A percentile compares a stretch with the other conserved stretches of the same genome.
phyloP scores from a whole-genome alignment of 2,797 vertebrate species.

The Sparus aurata region DNA sequence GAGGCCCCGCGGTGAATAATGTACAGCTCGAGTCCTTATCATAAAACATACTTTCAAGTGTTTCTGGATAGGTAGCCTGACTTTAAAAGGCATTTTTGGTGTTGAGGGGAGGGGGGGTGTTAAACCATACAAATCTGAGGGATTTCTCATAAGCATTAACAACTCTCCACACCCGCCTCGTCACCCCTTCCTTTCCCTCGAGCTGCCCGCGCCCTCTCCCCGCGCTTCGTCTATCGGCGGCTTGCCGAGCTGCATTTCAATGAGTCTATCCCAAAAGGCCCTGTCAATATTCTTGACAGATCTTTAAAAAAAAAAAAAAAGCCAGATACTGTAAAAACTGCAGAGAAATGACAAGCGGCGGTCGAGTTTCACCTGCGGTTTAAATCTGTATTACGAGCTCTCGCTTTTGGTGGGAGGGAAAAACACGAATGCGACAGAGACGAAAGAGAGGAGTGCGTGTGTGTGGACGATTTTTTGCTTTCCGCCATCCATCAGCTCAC shows the following conservation, averaged over 20 bases:
- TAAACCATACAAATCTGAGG: conserved; percentile 52
- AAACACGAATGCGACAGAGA: neutral
- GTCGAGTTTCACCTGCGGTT: conserved; percentile 44
- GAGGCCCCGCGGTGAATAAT: conserved; percentile 13
- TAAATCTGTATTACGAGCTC: conserved; percentile 39
- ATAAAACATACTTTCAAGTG: conserved; percentile 18
- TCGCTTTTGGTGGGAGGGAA: neutral
- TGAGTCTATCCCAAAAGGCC: conserved; percentile 68
- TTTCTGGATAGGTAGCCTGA: conserved; percentile 4
- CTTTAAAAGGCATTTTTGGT: conserved; percentile 18
- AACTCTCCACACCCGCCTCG: conserved; percentile 26
- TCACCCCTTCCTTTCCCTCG: conserved; percentile 22
- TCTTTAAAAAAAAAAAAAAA: conserved; percentile 46
- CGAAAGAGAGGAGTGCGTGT: neutral
- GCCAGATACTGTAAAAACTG: conserved; percentile 46
- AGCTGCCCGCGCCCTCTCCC: conserved; percentile 32
- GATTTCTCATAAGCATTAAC: conserved; percentile 53
- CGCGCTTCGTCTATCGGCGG: conserved; percentile 28
- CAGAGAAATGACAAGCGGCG: conserved; percentile 43
- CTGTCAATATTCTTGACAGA: conserved; percentile 66
- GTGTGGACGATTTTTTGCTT: conserved; percentile 4
- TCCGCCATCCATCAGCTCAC: conserved; percentile 63
- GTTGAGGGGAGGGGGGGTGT: neutral
- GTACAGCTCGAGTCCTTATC: conserved; percentile 14
- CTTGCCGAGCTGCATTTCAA: conserved; percentile 70